Percentiles rank a stretch among this genome's conserved stretches.
phyloP scores from a whole-genome alignment of 2,113 vertebrate genomes.

The Shinisaurus crocodilurus region DNA sequence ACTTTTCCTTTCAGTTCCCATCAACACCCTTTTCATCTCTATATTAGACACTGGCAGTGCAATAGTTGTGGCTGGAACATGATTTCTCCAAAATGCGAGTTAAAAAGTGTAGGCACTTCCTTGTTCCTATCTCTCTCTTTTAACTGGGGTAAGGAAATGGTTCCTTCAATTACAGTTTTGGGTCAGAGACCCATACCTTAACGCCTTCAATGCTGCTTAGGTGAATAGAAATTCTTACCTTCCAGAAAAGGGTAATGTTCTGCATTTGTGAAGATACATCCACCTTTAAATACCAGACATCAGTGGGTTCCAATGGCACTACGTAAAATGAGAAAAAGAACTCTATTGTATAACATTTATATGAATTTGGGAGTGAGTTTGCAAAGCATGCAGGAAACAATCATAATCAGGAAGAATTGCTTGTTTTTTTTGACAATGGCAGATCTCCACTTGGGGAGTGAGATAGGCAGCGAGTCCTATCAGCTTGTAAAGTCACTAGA shows the following conservation, averaged over 20 bases:
- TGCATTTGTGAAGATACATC: constrained; percentile 21
- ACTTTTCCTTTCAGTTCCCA: neutral
- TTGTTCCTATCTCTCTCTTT: neutral
- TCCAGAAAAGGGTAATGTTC: constrained; percentile 79
- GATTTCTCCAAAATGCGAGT: neutral
- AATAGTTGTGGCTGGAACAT: neutral
- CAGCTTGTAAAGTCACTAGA: neutral
- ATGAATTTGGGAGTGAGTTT: neutral
- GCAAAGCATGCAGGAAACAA: neutral
- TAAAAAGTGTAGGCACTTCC: accelerated
- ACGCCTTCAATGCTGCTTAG: neutral
- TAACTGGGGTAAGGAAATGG: neutral
- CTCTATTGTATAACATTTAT: too few species aligned
- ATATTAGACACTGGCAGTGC: neutral
- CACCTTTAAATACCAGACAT: constrained; percentile 74
- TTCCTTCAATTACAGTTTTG: neutral
- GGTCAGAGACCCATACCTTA: accelerated
- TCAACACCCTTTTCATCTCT: neutral
- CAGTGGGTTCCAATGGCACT: constrained; percentile 68
- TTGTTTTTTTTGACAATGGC: neutral
- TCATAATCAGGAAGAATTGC: neutral
- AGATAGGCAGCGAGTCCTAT: neutral
- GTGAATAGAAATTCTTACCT: constrained; percentile 63
- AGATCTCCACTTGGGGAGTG: neutral
- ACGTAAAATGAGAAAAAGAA: neutral